Base-by-base conservation (phyloP, 2,888 invertebrate genomes). In the Lagria hirta region DNA sequence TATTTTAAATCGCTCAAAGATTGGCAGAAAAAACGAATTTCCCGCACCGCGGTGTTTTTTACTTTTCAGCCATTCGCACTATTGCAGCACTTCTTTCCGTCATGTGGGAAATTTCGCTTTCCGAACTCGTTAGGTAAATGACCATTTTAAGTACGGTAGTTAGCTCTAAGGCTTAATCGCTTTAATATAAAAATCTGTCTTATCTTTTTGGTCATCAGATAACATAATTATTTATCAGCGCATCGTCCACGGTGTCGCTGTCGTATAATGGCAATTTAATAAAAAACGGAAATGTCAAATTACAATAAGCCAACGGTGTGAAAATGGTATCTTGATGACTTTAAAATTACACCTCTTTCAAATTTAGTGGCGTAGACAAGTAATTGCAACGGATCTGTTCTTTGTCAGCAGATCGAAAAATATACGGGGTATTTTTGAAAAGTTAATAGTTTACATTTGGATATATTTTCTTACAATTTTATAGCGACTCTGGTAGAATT, bases 251-350 rank as follows among this genome's bases (percentile, higher is more conserved):
- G 45, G 45, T 45, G 32, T 55, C 49, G 44, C 46, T 56, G 59
- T 54, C 57, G 46, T 54, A 55, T 68, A 69, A 69, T 66, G 64
- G 60, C 61, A 57, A 65, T 64, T 65, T 65, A 67, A 68, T 66
- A 67, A 69, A 69, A 69, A 70, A 69, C 69, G 70, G 70, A 70
- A 69, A 64, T 64, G 64, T 67, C 67, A 58, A 68, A 69, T 70
- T 70, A 70, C 65, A 59, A 65, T 66, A 62, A 63, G 60, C 64
- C 59, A 57, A 50, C 67, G 62, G 69, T 68, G 70, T 69, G 70
- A 69, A 69, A 69, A 69, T 68, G 66, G 65, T 62, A 64, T 62
- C 65, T 60, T 70, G 68, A 70, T 69, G 70, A 62, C 60, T 69
- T 70, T 70, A 70, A 69, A 69, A 70, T 70, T 69, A 63, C 52